phyloP scores from a whole-genome alignment of 2,797 vertebrate species.

The Babyrousa celebensis region DNA sequence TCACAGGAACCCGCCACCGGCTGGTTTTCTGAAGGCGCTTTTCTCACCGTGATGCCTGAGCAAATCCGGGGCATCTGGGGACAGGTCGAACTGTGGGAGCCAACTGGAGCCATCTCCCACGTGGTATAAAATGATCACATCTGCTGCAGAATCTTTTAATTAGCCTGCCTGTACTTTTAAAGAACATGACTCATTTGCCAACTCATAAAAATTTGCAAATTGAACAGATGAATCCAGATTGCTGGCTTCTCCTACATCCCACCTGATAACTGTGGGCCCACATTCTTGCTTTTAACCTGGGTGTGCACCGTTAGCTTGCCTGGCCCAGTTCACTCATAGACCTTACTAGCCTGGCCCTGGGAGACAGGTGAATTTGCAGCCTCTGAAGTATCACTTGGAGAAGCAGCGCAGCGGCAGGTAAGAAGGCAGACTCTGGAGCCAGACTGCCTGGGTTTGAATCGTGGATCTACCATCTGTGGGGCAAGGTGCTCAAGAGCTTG shows the following conservation, averaged over 20 bases:
- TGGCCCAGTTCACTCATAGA: neutral
- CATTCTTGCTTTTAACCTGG: neutral
- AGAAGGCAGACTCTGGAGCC: neutral
- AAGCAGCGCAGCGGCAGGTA: neutral
- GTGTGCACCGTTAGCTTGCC: rapidly evolving
- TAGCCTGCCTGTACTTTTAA: neutral
- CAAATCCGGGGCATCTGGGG: neutral
- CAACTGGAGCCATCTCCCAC: neutral
- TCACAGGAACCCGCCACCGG: neutral
- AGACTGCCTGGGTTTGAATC: neutral
- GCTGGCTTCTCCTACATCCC: neutral
- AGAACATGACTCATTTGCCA: neutral
- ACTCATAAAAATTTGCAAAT: neutral
- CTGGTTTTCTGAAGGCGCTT: neutral
- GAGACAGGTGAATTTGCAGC: neutral
- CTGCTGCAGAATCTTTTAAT: neutral
- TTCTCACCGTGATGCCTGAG: neutral
- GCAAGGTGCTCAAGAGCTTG: neutral
- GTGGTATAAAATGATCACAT: rapidly evolving
- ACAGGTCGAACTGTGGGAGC: neutral
- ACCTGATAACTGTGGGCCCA: too few species aligned
- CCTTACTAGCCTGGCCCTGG: too few species aligned
- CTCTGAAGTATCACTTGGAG: neutral
- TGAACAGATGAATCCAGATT: neutral
- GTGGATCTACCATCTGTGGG: neutral